Base-by-base conservation (phyloP, 2,888 invertebrate genomes). In the Spodoptera picta region DNA sequence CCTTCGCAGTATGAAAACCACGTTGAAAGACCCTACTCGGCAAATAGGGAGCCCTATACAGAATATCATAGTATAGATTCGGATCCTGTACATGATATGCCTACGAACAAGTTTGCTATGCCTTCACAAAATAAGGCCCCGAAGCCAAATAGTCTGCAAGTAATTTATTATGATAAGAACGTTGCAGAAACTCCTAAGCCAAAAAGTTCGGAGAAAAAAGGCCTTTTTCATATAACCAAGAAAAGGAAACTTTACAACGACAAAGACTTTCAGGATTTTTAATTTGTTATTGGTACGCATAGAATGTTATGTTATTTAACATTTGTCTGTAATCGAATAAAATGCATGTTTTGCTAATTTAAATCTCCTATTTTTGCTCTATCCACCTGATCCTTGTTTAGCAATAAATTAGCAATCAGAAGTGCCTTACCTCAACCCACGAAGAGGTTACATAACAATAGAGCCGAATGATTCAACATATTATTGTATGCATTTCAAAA, bases 231-330 rank as follows among this genome's bases (percentile, higher is more conserved):
- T 64, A 92, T 93, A 50, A 87, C 88, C 2, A 94, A 94, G 81
- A 94, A 92, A 75, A 87, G 94, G 69, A 94, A 94, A 79, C 84
- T 94, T 4, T 94, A 91, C 68, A 92, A 84, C 62, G 91, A 90
- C 12, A 93, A 93, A 77, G 92, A 92, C 60, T 91, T 90, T 73
- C 87, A 90, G 75, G 90, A 92, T 78, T 88, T 89, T 76, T 92
- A 88, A 86, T 48, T 67, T 55, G 59, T 14, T 3, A 11, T 43
- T 6, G 1, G 0, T 1, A 42, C 64, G 55, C 54, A 42, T 31
- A 52, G 5, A 24, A 11, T 55, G n/a, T 55, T 27, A 46, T 19
- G 11, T 23, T n/a, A 12, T 49, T 57, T 31, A 45, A n/a, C 10
- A 31, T 36, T 49, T 14, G 31, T 50, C 19, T 51, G 7, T 41